Base-by-base conservation (phyloP, 1,140 invertebrate genomes). In the Paracyclopina nana region DNA sequence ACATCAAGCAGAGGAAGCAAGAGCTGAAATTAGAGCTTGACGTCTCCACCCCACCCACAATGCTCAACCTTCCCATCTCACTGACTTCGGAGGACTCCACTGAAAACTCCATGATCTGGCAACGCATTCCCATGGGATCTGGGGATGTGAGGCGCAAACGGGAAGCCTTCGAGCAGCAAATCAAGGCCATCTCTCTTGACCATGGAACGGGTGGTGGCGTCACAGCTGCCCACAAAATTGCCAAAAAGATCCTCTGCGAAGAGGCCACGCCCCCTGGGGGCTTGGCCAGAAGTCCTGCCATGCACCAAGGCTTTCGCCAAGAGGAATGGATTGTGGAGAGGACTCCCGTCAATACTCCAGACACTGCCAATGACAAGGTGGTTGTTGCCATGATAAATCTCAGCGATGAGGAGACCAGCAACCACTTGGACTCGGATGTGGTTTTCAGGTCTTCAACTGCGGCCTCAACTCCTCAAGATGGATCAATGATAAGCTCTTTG, bases 261-360 rank as follows among this genome's bases (percentile, higher is more conserved):
- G 34, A 16, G 34, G 5, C 20, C 22, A 12, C 24, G 27, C 18
- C 42, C 14, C 28, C n/a, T 26, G 8, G 38, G 43, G 16, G 48
- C 30, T 61, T 64, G 57, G 62, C 62, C 8, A 55, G 63, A 6
- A 65, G 63, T 55, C 63, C 64, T 1, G 63, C 65, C 1, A 62
- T 62, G 59, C 60, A 62, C 53, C 62, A 67, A 53, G 62, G 62
- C n/a, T 60, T 63, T 46, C 57, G 60, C 12, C 49, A 59, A 8
- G 70, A 72, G 38, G 71, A 74, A 20, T 59, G 64, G 31, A 59
- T 57, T 3, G 62, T 55, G 2, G 53, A 57, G 20, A 26, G 55
- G 45, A 53, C 62, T 44, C 58, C 59, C 5, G 52, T 57, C 2
- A 42, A 61, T 44, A 62, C 60, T 6, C 60, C 61, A 26, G 18